phyloP scores from a whole-genome alignment of 2,797 vertebrate genomes.

The Lindbergichthys nudifrons region DNA sequence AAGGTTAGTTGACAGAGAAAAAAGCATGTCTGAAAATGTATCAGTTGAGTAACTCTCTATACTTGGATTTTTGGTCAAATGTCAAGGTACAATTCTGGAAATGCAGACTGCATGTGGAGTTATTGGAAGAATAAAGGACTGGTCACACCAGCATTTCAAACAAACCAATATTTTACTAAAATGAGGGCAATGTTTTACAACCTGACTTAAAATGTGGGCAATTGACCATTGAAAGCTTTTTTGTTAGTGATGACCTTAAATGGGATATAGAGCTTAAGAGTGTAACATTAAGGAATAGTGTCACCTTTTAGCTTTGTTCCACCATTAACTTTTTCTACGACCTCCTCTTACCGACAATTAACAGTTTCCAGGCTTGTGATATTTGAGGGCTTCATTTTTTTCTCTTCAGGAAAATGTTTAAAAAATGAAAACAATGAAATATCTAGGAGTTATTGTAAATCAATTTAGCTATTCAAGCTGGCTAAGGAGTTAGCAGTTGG shows the following conservation, averaged over 20 bases:
- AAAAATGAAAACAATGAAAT: neutral
- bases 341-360: neutral
- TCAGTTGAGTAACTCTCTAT: neutral
- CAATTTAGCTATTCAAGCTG: neutral
- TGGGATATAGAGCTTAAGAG: neutral
- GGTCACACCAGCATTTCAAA: neutral
- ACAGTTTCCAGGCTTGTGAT: neutral
- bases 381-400: neutral
- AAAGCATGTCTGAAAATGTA: constrained; percentile 5
- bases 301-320: neutral
- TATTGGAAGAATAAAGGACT: neutral
- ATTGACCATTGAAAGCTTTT: neutral
- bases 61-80: neutral
- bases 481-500: neutral
- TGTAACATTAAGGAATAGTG: neutral
- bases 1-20: neutral
- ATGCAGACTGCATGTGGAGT: neutral
- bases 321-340: neutral
- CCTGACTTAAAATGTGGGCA: neutral
- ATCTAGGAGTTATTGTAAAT: neutral
- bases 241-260: neutral
- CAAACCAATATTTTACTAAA: neutral
- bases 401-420: neutral
- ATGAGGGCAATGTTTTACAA: neutral
- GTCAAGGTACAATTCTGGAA: neutral